phyloP scores from a whole-genome alignment of 2,888 invertebrate species.

The Hypsopygia costalis region DNA sequence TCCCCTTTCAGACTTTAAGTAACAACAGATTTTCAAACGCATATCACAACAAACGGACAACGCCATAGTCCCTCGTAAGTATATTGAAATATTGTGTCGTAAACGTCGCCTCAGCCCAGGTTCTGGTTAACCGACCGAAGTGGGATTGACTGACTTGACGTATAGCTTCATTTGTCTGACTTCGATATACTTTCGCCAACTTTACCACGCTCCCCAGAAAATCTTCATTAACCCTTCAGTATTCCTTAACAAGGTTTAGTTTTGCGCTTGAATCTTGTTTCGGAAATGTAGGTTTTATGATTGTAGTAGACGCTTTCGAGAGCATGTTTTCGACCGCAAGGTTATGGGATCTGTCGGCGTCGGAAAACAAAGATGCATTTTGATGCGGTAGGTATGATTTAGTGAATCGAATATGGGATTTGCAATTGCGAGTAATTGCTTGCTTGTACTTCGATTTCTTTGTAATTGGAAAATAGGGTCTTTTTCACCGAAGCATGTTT shows the following conservation, averaged over 20 bases:
- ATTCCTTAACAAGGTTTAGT: slow-evolving; percentile 8
- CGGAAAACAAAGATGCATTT: slow-evolving; percentile 71
- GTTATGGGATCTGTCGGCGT: slow-evolving; percentile 63
- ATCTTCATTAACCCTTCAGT: slow-evolving; percentile 11
- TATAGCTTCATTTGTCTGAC: slow-evolving; percentile 76
- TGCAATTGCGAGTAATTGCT: slow-evolving; percentile 3
- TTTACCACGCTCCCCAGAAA: slow-evolving; percentile 14
- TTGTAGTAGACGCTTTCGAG: slow-evolving; percentile 39
- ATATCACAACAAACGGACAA: slow-evolving; percentile 33
- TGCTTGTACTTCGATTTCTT: slow-evolving; percentile 7
- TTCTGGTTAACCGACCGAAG: slow-evolving; percentile 61
- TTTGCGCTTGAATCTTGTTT: slow-evolving; percentile 12
- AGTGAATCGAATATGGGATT: slow-evolving; percentile 44
- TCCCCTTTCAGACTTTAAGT: not conserved
- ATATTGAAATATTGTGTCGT: slow-evolving; percentile 77
- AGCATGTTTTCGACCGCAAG: slow-evolving; percentile 62
- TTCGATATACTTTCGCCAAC: slow-evolving; percentile 64
- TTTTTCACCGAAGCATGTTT: not conserved
- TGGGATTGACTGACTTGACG: slow-evolving; percentile 58
- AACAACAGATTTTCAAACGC: slow-evolving; percentile 1
- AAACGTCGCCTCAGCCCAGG: slow-evolving; percentile 62
- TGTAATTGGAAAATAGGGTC: slow-evolving; percentile 6
- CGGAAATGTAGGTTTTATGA: slow-evolving; percentile 17
- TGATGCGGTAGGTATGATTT: slow-evolving; percentile 60
- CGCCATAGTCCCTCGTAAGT: slow-evolving; percentile 67